Evolutionary conservation across 2,113 vertebrate genomes (phyloP).

Genomic region (Notiomystis cincta): DNA sequence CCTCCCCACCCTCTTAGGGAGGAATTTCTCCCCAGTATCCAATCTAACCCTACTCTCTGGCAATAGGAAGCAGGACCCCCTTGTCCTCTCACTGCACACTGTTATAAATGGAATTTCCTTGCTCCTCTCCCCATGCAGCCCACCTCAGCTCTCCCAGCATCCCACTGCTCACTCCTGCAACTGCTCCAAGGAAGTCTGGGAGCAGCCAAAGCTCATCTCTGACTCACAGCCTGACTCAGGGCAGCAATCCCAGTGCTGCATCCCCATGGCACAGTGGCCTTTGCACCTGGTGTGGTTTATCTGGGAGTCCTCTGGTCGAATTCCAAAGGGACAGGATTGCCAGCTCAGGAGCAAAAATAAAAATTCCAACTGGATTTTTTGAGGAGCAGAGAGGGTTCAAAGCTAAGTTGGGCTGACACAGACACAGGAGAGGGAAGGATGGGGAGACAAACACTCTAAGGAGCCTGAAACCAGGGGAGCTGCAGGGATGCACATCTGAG

Average conservation of each 20-base stretch:
- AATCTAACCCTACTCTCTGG: too few relatives aligned
- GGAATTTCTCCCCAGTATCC: not conserved
- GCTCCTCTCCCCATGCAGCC: not conserved
- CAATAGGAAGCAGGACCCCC: not conserved
- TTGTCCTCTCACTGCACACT: not conserved
- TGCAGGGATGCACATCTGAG: not conserved
- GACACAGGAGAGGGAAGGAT: not conserved
- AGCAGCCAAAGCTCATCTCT: not conserved
- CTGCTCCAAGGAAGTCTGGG: not conserved
- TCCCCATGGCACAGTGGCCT: not conserved
- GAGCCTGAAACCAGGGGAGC: not conserved
- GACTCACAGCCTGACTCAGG: not conserved
- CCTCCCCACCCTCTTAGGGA: fast-evolving
- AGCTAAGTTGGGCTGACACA: not conserved
- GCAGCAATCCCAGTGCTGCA: not conserved
- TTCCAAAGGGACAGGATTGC: not conserved
- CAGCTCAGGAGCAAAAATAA: not conserved
- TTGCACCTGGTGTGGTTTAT: not conserved
- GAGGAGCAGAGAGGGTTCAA: not conserved
- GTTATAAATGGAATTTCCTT: not conserved
- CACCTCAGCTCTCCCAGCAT: not conserved
- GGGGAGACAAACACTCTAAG: not conserved
- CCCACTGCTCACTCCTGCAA: not conserved
- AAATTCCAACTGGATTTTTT: not conserved
- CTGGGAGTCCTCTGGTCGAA: not conserved